Percentiles rank a stretch among this genome's conserved stretches.
These are phyloP conservation scores for Suillia variegata DNA, from an alignment of 2,888 invertebrate genomes.

Conservation along the genomic window DNA sequence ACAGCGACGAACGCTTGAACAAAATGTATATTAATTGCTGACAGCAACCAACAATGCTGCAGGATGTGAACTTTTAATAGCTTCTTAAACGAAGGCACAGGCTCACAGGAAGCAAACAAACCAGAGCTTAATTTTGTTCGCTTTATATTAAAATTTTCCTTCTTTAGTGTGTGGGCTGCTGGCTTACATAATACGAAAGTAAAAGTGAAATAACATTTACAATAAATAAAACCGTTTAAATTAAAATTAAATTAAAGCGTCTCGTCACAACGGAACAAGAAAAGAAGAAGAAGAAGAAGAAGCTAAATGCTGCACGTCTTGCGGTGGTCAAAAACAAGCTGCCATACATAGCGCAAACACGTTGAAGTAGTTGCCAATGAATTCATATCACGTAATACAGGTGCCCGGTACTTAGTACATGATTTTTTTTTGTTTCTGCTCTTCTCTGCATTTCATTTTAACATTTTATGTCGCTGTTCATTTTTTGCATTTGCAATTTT, in stretches of 20 bases:
- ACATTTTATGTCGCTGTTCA: neutral
- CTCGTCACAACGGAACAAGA: too few species aligned
- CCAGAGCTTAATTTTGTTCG: too few species aligned
- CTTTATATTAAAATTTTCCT: too few species aligned
- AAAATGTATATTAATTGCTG: neutral
- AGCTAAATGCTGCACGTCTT: too few species aligned
- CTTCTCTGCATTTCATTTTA: neutral
- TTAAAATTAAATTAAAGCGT: neutral
- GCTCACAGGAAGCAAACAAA: too few species aligned
- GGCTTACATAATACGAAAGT: neutral
- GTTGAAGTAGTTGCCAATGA: neutral
- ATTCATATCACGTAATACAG: constrained; percentile 14
- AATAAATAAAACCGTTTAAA: neutral
- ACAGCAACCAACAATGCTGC: neutral
- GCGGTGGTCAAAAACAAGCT: neutral
- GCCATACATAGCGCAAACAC: neutral
- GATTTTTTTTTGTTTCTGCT: constrained; percentile 5
- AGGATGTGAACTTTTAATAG: neutral
- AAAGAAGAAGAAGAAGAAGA: too few species aligned
- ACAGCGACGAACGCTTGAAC: neutral
- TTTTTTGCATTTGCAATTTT: constrained; percentile 5
- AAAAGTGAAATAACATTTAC: neutral
- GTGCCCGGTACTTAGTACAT: neutral
- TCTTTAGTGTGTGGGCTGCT: too few species aligned
- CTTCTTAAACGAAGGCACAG: neutral